These are phyloP conservation scores for Magallana gigas DNA, from an alignment of 1,140 invertebrate species.

Conservation along the genomic window DNA sequence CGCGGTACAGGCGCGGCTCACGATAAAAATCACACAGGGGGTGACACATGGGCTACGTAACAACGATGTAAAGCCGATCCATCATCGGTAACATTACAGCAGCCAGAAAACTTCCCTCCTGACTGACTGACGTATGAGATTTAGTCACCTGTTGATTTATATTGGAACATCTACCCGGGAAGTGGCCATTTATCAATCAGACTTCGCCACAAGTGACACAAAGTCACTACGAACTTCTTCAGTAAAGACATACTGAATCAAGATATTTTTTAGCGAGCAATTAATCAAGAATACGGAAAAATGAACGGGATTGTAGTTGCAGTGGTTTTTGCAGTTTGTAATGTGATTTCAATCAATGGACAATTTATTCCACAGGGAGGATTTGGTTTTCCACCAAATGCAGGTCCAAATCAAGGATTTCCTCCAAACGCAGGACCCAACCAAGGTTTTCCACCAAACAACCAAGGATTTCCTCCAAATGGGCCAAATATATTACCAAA, in stretches of 20 bases:
- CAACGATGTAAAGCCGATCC: neutral
- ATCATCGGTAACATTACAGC: neutral
- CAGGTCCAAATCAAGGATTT: neutral
- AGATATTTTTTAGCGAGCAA: neutral
- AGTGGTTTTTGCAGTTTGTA: neutral
- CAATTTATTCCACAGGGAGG: constrained; percentile 6
- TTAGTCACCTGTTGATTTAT: constrained; percentile 7
- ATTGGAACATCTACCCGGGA: constrained; percentile 15
- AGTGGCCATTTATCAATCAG: neutral
- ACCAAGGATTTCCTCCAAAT: constrained; percentile 38
- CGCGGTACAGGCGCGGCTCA: neutral
- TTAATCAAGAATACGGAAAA: neutral
- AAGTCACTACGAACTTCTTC: neutral
- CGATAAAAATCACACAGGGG: neutral
- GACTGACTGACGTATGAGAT: constrained; percentile 1
- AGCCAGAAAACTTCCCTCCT: neutral
- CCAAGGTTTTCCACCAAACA: constrained; percentile 11
- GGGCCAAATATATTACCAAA: constrained; percentile 36
- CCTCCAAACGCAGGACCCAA: constrained; percentile 8
- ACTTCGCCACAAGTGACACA: neutral
- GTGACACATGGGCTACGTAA: constrained; percentile 13
- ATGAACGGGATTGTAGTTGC: neutral
- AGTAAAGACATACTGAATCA: neutral
- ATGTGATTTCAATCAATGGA: neutral
- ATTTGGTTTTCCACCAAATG: constrained; percentile 26